These are phyloP conservation scores for Aphelinus atriplicis DNA, from an alignment of 1,140 invertebrate species.

Conservation along the genomic window DNA sequence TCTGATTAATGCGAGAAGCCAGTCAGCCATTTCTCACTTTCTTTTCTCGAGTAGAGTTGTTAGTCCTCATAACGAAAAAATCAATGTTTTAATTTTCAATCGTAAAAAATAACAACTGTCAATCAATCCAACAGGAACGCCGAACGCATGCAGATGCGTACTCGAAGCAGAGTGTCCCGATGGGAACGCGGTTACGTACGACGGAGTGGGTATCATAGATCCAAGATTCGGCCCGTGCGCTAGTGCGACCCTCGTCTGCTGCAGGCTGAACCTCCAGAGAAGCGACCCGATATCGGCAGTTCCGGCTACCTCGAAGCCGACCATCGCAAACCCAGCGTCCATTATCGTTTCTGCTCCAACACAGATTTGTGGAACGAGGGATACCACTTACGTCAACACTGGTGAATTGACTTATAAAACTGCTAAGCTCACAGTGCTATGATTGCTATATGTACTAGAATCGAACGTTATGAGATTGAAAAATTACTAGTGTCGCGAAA, in stretches of 20 bases:
- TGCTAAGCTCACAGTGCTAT: no score
- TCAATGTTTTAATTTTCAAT: no score
- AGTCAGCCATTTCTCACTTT: no score
- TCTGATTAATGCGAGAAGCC: no score
- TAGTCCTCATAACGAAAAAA: no score
- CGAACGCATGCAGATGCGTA: conserved; percentile 54
- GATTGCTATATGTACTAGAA: no score
- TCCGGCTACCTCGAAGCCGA: not conserved
- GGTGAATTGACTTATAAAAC: conserved; percentile 1
- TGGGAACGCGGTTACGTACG: conserved; percentile 44
- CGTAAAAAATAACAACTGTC: no score
- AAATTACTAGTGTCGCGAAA: no score
- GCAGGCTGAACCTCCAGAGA: conserved; percentile 38
- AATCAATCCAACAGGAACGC: conserved; percentile 40
- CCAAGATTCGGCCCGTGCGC: conserved; percentile 55
- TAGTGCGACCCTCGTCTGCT: conserved; percentile 54
- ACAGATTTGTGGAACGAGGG: conserved; percentile 37
- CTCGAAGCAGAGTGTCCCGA: conserved; percentile 47
- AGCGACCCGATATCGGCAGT: not conserved
- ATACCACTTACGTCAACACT: conserved; percentile 32
- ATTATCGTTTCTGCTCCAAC: not conserved
- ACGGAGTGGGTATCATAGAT: conserved; percentile 51
- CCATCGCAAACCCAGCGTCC: not conserved
- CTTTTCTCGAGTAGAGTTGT: no score
- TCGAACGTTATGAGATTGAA: no score